These are phyloP conservation scores for Pediacus dermestoides DNA, from an alignment of 2,888 invertebrate genomes.

Conservation along the genomic window DNA sequence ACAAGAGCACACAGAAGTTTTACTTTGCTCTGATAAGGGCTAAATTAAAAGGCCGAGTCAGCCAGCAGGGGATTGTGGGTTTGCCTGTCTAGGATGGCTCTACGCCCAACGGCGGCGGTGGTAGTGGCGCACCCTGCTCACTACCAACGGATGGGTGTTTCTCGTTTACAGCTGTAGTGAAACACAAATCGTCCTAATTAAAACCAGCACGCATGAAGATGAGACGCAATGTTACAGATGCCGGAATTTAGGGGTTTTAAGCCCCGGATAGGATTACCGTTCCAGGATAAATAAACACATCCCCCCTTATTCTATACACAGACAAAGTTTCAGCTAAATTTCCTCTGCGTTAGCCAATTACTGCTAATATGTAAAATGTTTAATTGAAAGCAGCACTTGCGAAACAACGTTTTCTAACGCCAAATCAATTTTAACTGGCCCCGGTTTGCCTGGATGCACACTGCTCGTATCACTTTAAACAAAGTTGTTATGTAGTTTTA, in stretches of 20 bases:
- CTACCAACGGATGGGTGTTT: constrained; percentile 10
- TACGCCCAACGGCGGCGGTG: constrained; percentile 3
- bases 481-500: no score
- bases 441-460: no score
- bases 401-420: no score
- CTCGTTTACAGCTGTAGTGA: constrained; percentile 15
- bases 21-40: constrained; percentile 5
- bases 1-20: constrained; percentile 3
- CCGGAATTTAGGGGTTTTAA: constrained; percentile 21
- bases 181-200: constrained; percentile 29
- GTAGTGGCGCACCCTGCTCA: constrained; percentile 7
- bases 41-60: constrained; percentile 11
- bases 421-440: no score
- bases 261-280: constrained; percentile 20
- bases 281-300: constrained; percentile 18
- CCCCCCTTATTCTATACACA: no score
- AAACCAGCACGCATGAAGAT: constrained; percentile 26
- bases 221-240: constrained; percentile 16
- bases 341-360: no score
- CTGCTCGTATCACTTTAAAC: no score
- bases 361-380: no score
- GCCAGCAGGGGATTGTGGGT: constrained; percentile 10
- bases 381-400: no score
- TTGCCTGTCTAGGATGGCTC: not conserved
- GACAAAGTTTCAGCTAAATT: no score